phyloP scores from a whole-genome alignment of 2,797 vertebrate species.

The Sternarchorhynchus goeldii region DNA sequence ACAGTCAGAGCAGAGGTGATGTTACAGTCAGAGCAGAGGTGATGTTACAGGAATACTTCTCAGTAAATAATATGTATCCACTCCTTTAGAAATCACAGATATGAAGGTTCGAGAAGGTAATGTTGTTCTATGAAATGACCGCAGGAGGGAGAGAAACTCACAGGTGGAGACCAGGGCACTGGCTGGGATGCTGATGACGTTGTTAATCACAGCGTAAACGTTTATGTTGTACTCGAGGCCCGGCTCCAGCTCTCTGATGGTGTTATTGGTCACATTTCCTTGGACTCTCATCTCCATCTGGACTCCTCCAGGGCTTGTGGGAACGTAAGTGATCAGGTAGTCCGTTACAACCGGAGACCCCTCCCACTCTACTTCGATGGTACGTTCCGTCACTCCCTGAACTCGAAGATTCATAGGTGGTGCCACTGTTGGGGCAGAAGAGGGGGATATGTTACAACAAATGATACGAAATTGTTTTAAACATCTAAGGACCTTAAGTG shows the following conservation, averaged over 20 bases:
- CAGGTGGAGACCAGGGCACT: constrained; percentile 88
- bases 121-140: too few relatives aligned
- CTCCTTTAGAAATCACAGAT: not conserved
- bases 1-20: too few relatives aligned
- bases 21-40: too few relatives aligned
- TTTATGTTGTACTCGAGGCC: constrained; percentile 94
- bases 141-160: constrained; percentile 73
- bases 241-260: constrained; percentile 85
- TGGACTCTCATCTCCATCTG: constrained; percentile 89
- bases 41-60: too few relatives aligned
- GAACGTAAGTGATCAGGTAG: constrained; percentile 89
- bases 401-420: constrained; percentile 86
- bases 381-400: constrained; percentile 82
- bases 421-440: constrained; percentile 78
- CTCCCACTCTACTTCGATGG: constrained; percentile 91
- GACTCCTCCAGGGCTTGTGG: constrained; percentile 78
- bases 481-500: too few relatives aligned
- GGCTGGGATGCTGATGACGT: constrained; percentile 83
- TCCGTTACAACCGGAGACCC: constrained; percentile 85
- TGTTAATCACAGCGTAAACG: constrained; percentile 88
- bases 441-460: not conserved
- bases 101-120: not conserved
- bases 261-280: constrained; percentile 84
- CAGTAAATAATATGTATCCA: too few relatives aligned
- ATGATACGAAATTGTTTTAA: not conserved